Conservation (phyloP, 53 echinoderm and acorn worm genomes). For the Actinopyga echinites region DNA sequence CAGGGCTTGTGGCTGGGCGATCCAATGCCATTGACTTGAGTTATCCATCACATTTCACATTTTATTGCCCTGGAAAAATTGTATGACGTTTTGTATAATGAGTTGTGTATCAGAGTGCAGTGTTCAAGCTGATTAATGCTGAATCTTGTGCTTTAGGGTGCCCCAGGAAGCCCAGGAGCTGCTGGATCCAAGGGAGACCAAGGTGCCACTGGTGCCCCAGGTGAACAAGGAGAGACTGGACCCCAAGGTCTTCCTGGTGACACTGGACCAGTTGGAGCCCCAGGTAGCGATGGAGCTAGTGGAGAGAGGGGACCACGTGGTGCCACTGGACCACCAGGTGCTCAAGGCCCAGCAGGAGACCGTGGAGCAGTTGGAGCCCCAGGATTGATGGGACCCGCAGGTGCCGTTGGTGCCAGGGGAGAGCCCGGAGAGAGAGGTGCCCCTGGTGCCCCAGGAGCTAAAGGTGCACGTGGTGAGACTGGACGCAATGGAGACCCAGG, state of each 20-base stretch:
- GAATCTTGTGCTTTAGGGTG: conserved; percentile 17
- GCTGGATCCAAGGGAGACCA: conserved; percentile 86
- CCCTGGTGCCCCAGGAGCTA: conserved; percentile 75
- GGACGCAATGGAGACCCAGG: conserved; percentile 89
- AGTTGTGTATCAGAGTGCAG: not conserved
- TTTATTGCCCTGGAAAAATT: too few relatives aligned
- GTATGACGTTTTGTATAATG: too few relatives aligned
- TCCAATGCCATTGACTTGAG: too few relatives aligned
- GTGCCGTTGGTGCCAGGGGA: conserved; percentile 79
- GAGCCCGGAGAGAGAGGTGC: conserved; percentile 72
- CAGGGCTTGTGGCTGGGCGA: too few relatives aligned
- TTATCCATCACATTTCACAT: too few relatives aligned
- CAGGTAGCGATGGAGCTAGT: conserved; percentile 65
- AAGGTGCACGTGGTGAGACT: conserved; percentile 82
- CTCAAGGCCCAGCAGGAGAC: conserved; percentile 77
- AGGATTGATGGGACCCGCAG: conserved; percentile 80
- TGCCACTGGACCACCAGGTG: conserved; percentile 82
- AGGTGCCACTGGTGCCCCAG: conserved; percentile 80
- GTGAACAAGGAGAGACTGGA: conserved; percentile 83
- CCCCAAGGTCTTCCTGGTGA: conserved; percentile 69
- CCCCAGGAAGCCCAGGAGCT: conserved; percentile 72
- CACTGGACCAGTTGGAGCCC: conserved; percentile 73
- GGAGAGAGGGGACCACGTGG: conserved; percentile 88
- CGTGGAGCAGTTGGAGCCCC: conserved; percentile 77
- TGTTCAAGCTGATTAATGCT: not conserved